Conservation (phyloP, 2,797 vertebrate genomes). For the Glyptemys insculpta region DNA sequence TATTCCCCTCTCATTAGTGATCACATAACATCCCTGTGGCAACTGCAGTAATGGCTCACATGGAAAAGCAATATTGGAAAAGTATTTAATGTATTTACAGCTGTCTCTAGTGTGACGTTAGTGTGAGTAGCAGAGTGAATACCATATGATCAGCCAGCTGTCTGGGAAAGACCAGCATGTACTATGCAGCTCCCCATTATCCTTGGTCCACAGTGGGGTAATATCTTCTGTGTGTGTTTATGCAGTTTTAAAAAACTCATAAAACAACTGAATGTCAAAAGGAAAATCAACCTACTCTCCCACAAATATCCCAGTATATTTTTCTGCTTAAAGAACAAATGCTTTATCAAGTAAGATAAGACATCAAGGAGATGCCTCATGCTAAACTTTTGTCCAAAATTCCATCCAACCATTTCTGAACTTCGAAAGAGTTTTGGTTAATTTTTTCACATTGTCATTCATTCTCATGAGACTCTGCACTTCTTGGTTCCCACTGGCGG, state of each 20-base stretch:
- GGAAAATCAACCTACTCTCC: not conserved
- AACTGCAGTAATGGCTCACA: constrained; percentile 14
- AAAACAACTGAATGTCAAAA: not conserved
- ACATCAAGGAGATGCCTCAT: not conserved
- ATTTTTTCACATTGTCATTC: not conserved
- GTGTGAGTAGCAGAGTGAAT: constrained; percentile 28
- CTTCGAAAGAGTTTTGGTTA: not conserved
- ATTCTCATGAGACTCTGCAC: not conserved
- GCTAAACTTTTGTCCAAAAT: not conserved
- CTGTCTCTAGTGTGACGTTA: constrained; percentile 60
- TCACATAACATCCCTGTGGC: not conserved
- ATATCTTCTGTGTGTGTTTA: not conserved
- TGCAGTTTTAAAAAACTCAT: not conserved
- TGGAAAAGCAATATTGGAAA: constrained; percentile 34
- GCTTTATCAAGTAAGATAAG: not conserved
- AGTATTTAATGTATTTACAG: constrained; percentile 62
- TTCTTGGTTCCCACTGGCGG: not conserved
- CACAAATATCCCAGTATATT: not conserved
- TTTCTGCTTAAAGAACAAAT: not conserved
- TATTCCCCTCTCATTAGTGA: not conserved
- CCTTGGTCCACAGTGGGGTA: not conserved
- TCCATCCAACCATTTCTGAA: accelerated
- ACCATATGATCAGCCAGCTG: not conserved
- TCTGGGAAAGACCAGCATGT: constrained; percentile 20
- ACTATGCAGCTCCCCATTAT: not conserved